Evolutionary conservation across 2,888 invertebrate species (phyloP).

Genomic region (Salpingus planirostris): DNA sequence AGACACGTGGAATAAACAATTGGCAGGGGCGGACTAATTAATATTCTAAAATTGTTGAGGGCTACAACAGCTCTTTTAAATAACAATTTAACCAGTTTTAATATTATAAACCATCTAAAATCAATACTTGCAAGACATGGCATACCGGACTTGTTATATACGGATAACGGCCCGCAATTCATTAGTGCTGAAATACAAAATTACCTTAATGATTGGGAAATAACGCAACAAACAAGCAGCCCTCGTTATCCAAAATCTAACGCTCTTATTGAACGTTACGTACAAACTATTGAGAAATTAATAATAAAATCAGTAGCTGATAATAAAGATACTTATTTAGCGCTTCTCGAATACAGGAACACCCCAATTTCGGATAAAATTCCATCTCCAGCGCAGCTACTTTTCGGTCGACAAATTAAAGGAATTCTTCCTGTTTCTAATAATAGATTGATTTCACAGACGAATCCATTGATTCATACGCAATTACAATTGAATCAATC

Average conservation of each 20-base stretch:
- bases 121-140: constrained; percentile 1
- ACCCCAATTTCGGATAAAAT: constrained; percentile 3
- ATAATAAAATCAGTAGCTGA: constrained; percentile 8
- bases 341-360: constrained; percentile 15
- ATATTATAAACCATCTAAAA: not conserved
- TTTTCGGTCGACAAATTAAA: not conserved
- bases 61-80: not conserved
- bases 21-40: no score
- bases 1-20: no score
- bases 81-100: not conserved
- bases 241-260: constrained; percentile 3
- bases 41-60: no score
- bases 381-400: not conserved
- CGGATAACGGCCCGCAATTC: constrained; percentile 2
- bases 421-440: not conserved
- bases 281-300: constrained; percentile 2
- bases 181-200: not conserved
- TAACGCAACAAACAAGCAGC: constrained; percentile 2
- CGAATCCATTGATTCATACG: not conserved
- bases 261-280: constrained; percentile 3
- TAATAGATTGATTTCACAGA: not conserved
- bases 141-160: not conserved
- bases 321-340: constrained; percentile 14
- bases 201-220: constrained; percentile 1
- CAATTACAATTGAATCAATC: no score